Evolutionary conservation across 2,113 vertebrate species (phyloP).

Genomic region (Diadophis punctatus): DNA sequence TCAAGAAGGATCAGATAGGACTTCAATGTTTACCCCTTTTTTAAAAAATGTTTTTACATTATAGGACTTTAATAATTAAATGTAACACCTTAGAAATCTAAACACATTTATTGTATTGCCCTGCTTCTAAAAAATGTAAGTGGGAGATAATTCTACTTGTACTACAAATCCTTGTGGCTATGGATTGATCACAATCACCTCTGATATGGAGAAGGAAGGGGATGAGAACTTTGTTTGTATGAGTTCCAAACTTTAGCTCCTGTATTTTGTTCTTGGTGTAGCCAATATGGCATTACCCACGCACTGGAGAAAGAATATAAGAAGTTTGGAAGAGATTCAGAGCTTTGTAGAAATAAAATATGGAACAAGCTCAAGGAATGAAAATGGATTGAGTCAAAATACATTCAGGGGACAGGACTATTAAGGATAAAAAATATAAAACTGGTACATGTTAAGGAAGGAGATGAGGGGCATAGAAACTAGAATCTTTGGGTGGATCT

Average conservation of each 20-base stretch:
- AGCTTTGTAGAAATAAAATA: neutral
- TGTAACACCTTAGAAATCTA: too few species aligned
- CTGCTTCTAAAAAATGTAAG: too few species aligned
- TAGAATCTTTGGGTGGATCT: neutral
- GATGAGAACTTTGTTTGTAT: too few species aligned
- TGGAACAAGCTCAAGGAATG: neutral
- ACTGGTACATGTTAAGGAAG: neutral
- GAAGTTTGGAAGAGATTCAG: neutral
- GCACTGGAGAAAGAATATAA: neutral
- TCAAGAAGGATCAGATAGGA: too few species aligned
- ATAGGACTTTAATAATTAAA: too few species aligned
- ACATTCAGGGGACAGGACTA: neutral
- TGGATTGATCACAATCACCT: too few species aligned
- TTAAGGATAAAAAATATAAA: neutral
- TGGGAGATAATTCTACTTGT: too few species aligned
- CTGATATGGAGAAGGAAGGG: too few species aligned
- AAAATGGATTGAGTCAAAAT: neutral
- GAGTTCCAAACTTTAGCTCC: neutral
- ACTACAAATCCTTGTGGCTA: too few species aligned
- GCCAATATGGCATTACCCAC: neutral
- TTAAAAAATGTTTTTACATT: too few species aligned
- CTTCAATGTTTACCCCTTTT: too few species aligned
- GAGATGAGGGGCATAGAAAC: neutral
- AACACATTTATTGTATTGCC: too few species aligned
- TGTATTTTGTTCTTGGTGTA: neutral